Evolutionary conservation across 2,113 vertebrate species (phyloP), one percentile per base, ranked within the genome.

Genomic region (Amazona vittata): DNA sequence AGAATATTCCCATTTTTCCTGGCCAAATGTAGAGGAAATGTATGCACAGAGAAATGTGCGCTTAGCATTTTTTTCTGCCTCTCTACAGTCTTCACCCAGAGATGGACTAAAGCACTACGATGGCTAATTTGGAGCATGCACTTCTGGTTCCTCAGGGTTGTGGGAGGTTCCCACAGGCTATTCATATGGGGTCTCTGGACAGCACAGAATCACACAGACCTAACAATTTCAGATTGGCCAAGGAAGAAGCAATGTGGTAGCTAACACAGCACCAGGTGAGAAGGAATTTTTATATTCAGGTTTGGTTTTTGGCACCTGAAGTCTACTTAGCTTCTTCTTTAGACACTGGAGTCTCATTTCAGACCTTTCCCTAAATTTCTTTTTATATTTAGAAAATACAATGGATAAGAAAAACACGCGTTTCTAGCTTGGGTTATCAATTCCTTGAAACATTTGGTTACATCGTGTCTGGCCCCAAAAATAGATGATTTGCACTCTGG

Each of bases 151-250:
- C 33, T 25, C 18, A 18, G 25, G 26, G 5, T 5, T 11, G 22
- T 9, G 10, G 7, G 4, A 31, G 1, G 10, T 7, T 12, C 12
- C 6, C 29, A 13, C 35, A 41, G 46, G 18, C 4, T 35, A 9
- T n/a, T 20, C 0, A 0, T 25, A 10, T 0, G 1, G 28, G 8
- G 37, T 2, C 33, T 64, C 35, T 41, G 65, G 33, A n/a, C 53
- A 33, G 8, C 39, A n/a, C 71, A 73, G 39, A 68, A 53, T 41
- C 67, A 37, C 35, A 52, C 41, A 80, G 33, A 64, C 7, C 12
- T 59, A 28, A 29, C 3, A 14, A 19, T 89, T 64, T 39, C 52
- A 37, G 43, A 18, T 6, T 20, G 60, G 17, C 13, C 64, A 39
- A 49, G 33, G n/a, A 82, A 79, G 29, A 76, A 71, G 15, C 6